These are phyloP conservation scores for Tipula unca DNA, from an alignment of 2,888 invertebrate species.

Conservation along the genomic window DNA sequence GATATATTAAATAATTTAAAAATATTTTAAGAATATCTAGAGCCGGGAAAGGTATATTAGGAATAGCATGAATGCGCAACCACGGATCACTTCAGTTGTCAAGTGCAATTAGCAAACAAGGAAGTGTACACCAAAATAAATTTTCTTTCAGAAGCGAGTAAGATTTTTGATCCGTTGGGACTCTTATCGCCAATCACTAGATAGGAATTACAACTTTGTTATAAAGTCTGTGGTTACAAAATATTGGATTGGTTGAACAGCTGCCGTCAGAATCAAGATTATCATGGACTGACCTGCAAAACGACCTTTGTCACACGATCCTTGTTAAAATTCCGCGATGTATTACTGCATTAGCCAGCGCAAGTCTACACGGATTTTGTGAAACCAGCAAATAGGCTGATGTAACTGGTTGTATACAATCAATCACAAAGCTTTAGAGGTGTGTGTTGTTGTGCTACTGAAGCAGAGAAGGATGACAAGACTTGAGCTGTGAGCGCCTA, in stretches of 20 bases:
- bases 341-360: background rate
- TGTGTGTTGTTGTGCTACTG: too few species aligned
- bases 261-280: background rate
- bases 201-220: constrained; percentile 9
- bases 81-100: background rate
- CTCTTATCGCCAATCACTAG: background rate
- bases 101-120: background rate
- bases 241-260: background rate
- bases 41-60: background rate
- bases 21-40: background rate
- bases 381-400: background rate
- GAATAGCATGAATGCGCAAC: background rate
- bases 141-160: background rate
- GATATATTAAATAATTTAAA: background rate
- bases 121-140: background rate
- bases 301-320: background rate
- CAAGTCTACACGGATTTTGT: background rate
- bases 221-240: constrained; percentile 19
- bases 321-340: background rate
- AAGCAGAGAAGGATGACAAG: too few species aligned
- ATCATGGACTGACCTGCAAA: background rate
- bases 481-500: too few species aligned
- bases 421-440: too few species aligned
- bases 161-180: too few species aligned
- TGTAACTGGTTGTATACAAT: background rate